A percentile compares a stretch with the other conserved stretches of the same genome.
phyloP scores from a whole-genome alignment of 2,797 vertebrate genomes.

The Tiaroga cobitis region DNA sequence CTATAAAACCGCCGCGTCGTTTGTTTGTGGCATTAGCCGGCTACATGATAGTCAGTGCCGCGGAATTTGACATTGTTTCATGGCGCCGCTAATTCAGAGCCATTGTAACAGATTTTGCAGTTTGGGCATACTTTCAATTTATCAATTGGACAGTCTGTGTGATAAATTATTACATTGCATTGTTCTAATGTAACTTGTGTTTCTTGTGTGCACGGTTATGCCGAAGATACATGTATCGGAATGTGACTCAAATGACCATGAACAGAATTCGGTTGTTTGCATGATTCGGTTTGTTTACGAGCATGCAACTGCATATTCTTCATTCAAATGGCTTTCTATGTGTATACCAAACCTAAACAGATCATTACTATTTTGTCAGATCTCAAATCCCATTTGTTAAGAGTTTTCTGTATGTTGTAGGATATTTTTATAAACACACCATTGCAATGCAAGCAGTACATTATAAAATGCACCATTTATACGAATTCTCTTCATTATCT shows the following conservation, averaged over 20 bases:
- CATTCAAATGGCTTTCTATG: neutral
- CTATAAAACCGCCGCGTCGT: neutral
- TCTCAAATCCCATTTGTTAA: neutral
- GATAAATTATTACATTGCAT: neutral
- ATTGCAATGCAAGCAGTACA: neutral
- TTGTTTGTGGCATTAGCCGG: conserved; percentile 57
- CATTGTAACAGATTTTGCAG: conserved; percentile 29
- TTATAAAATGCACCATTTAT: no score
- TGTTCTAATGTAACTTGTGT: neutral
- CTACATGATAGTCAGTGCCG: conserved; percentile 42
- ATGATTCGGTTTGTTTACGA: conserved; percentile 15
- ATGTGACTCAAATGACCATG: conserved; percentile 23
- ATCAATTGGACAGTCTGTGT: neutral
- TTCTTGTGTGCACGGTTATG: neutral
- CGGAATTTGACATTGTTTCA: conserved; percentile 73
- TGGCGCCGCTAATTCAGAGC: conserved; percentile 67
- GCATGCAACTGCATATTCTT: neutral
- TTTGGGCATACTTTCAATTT: neutral
- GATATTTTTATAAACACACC: neutral
- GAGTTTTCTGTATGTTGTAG: neutral
- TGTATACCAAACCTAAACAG: neutral
- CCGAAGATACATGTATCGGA: conserved; percentile 36
- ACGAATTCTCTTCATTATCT: neutral
- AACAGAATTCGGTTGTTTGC: neutral
- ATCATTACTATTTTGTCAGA: neutral